Percentiles rank a stretch among this genome's conserved stretches.
These are phyloP conservation scores for Polypedilum vanderplanki DNA, from an alignment of 1,140 invertebrate genomes.

Conservation along the genomic window DNA sequence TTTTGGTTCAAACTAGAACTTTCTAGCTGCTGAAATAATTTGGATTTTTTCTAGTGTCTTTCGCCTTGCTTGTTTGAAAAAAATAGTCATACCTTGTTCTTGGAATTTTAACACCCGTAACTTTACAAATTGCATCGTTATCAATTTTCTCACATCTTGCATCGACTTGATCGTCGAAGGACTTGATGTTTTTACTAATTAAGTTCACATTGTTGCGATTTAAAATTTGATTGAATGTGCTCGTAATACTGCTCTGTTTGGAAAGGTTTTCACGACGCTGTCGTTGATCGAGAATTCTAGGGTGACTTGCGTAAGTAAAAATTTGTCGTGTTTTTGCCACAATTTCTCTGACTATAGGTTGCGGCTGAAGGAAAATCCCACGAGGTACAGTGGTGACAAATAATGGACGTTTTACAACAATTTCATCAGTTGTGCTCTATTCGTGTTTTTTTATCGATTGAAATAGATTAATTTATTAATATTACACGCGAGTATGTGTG, in stretches of 20 bases:
- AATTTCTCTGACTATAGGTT: background rate
- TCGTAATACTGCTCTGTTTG: slow-evolving; percentile 24
- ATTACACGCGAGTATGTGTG: background rate
- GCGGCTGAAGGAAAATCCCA: slow-evolving; percentile 66
- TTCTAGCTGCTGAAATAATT: too few species aligned
- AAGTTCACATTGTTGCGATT: slow-evolving; percentile 10
- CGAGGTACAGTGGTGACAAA: slow-evolving; percentile 72
- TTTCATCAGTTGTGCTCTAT: slow-evolving; percentile 15
- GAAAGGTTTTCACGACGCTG: slow-evolving; percentile 16
- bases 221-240: background rate
- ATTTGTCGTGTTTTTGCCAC: slow-evolving; percentile 5
- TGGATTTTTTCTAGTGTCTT: too few species aligned
- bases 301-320: background rate
- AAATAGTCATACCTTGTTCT: background rate
- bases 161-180: background rate
- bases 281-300: background rate
- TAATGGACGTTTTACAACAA: slow-evolving; percentile 44
- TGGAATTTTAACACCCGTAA: slow-evolving; percentile 20
- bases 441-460: background rate
- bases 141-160: background rate
- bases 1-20: too few species aligned
- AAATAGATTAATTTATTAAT: background rate
- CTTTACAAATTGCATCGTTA: background rate
- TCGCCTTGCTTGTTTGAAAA: too few species aligned
- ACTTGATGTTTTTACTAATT: background rate